phyloP scores from a whole-genome alignment of 2,113 vertebrate genomes.

The Thoracochromis brauschi region DNA sequence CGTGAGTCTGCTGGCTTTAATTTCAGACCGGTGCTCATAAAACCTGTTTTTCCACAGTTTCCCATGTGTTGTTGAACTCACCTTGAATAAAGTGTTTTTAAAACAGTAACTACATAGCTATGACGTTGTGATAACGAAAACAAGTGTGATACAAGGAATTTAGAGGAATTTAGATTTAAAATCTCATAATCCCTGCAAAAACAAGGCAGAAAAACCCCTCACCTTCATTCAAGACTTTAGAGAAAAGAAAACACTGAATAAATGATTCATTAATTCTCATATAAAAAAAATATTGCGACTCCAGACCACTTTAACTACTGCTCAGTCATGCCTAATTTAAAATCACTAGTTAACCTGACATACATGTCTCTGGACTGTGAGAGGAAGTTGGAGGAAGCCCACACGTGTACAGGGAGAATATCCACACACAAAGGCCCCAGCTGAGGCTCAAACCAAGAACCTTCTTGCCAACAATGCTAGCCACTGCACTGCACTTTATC shows the following conservation, averaged over 20 bases:
- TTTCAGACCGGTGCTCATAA: not conserved
- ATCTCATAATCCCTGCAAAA: not conserved
- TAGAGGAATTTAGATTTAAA: not conserved
- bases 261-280: not conserved
- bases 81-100: not conserved
- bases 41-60: not conserved
- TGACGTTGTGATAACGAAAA: not conserved
- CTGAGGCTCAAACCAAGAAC: not conserved
- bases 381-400: not conserved
- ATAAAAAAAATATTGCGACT: fast-evolving
- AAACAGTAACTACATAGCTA: not conserved
- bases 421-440: fast-evolving
- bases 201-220: not conserved
- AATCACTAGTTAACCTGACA: not conserved
- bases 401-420: not conserved
- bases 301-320: not conserved
- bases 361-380: not conserved
- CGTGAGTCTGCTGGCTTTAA: not conserved
- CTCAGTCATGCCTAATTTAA: not conserved
- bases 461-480: not conserved
- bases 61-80: not conserved
- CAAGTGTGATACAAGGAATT: not conserved
- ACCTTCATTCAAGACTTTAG: not conserved
- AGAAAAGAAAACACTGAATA: not conserved
- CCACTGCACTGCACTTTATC: not conserved